Base-by-base conservation (phyloP, 2,797 vertebrate species). In the Podarcis lilfordi region DNA sequence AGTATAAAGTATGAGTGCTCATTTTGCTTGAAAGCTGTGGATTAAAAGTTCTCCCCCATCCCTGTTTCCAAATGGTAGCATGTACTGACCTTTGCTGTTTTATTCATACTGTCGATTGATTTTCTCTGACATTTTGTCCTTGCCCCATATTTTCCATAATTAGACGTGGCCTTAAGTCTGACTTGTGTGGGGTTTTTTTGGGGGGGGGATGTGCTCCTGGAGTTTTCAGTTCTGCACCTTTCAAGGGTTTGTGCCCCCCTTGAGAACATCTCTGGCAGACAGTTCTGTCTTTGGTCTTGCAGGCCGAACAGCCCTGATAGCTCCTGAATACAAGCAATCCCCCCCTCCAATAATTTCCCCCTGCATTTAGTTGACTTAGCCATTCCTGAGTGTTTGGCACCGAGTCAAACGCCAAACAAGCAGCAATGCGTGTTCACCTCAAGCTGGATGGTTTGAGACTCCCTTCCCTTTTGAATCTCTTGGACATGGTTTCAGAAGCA, bases 401-500 rank as follows among this genome's bases (percentile, higher is more conserved):
- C 7, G 25, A 74, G 27, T 29, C 23, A 81, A 61, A 59, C 6
- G 59, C 35, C 37, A 81, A 81, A 79, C n/a, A 64, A 74, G 71
- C 5, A 74, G 86, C 78, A 81, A 64, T 61, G 37, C 7, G 21
- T 40, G 43, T 74, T 87, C 69, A 87, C 86, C 69, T 81, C 69
- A 29, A n/a, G 55, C 27, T n/a, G 61, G 69, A 64, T 61, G 86
- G 37, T 64, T 68, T 81, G 68, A 87, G 35, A 8, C 55, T 81
- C 29, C n/a, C 45, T 81, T 81, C 50, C 59, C 45, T 69, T 86
- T 86, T 72, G 50, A 87, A 61, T 81, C 17, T 64, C 55, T 87
- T 74, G 50, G 79, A 55, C 69, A 43, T 43, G 61, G 68, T 81
- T 86, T 87, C 69, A 81, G 35, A 87, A 87, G 69, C 27, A 81